phyloP scores from a whole-genome alignment of 1,140 invertebrate species.

The Onthophagus taurus region DNA sequence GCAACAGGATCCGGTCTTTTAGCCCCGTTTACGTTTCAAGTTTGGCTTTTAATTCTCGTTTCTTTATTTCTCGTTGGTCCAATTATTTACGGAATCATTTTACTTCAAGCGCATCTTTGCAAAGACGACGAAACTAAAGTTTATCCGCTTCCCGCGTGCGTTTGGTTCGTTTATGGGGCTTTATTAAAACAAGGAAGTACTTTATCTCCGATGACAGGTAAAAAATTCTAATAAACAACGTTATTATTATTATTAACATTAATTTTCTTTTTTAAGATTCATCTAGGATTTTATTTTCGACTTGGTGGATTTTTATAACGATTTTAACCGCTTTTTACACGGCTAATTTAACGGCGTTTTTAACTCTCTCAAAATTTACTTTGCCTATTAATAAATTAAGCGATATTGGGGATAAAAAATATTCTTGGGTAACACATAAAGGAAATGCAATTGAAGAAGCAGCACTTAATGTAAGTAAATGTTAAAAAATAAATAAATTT shows the following conservation, averaged over 20 bases:
- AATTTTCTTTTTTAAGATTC: slow-evolving; percentile 48
- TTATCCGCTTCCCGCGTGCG: slow-evolving; percentile 48
- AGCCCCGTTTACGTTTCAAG: slow-evolving; percentile 62
- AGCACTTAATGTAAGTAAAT: slow-evolving; percentile 10
- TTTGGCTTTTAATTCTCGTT: slow-evolving; percentile 65
- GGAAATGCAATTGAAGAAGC: slow-evolving; percentile 42
- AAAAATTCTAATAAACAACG: slow-evolving; percentile 19
- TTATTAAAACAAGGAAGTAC: slow-evolving; percentile 74
- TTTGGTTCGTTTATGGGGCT: slow-evolving; percentile 79
- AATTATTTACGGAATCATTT: slow-evolving; percentile 59
- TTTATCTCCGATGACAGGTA: slow-evolving; percentile 61
- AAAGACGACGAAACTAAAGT: slow-evolving; percentile 33
- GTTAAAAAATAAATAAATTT: background rate
- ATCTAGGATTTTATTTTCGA: slow-evolving; percentile 68
- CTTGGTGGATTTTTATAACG: slow-evolving; percentile 83
- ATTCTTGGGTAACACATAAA: slow-evolving; percentile 54
- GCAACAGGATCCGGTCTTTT: slow-evolving; percentile 69
- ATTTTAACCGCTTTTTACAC: slow-evolving; percentile 80
- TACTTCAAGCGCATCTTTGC: slow-evolving; percentile 46
- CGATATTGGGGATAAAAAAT: slow-evolving; percentile 55
- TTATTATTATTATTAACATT: background rate
- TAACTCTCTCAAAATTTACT: slow-evolving; percentile 71
- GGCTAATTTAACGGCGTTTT: slow-evolving; percentile 76
- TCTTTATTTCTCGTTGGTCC: slow-evolving; percentile 63
- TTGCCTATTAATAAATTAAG: slow-evolving; percentile 57